Evolutionary conservation across 2,113 vertebrate species (phyloP).

Genomic region (Syngnathoides biaculeatus): DNA sequence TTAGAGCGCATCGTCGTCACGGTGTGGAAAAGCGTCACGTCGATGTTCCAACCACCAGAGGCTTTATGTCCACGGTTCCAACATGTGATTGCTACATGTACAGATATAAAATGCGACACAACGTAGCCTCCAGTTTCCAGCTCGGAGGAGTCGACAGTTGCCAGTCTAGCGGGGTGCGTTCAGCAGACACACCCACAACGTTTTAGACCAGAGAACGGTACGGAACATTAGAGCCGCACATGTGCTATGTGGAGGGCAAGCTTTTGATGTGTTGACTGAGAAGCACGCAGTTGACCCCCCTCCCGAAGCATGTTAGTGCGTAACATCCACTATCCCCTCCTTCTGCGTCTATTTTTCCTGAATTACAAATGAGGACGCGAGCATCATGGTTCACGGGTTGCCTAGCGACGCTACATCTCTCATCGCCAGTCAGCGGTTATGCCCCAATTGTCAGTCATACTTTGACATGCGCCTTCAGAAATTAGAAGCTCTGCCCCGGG

Average conservation of each 20-base stretch:
- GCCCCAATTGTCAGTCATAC: neutral
- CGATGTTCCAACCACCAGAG: too few species aligned
- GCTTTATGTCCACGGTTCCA: too few species aligned
- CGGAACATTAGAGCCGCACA: neutral
- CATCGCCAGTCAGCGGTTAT: slow-evolving; percentile 22
- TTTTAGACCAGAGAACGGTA: too few species aligned
- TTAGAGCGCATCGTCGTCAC: too few species aligned
- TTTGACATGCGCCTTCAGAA: slow-evolving; percentile 15
- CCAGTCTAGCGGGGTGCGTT: too few species aligned
- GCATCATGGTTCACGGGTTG: slow-evolving; percentile 29
- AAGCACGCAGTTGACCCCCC: neutral
- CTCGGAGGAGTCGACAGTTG: too few species aligned
- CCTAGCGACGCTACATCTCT: slow-evolving; percentile 26
- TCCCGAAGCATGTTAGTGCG: neutral
- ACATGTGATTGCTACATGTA: too few species aligned
- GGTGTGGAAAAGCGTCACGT: too few species aligned
- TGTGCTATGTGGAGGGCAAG: neutral
- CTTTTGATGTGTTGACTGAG: neutral
- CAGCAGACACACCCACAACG: too few species aligned
- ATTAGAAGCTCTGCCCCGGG: slow-evolving; percentile 3
- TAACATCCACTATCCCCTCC: slow-evolving; percentile 13
- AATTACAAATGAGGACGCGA: slow-evolving; percentile 36
- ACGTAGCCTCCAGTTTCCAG: too few species aligned
- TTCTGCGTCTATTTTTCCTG: slow-evolving; percentile 46
- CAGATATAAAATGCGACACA: too few species aligned